Evolutionary conservation across 2,888 invertebrate species (phyloP).

Genomic region (Lycia hirtaria): DNA sequence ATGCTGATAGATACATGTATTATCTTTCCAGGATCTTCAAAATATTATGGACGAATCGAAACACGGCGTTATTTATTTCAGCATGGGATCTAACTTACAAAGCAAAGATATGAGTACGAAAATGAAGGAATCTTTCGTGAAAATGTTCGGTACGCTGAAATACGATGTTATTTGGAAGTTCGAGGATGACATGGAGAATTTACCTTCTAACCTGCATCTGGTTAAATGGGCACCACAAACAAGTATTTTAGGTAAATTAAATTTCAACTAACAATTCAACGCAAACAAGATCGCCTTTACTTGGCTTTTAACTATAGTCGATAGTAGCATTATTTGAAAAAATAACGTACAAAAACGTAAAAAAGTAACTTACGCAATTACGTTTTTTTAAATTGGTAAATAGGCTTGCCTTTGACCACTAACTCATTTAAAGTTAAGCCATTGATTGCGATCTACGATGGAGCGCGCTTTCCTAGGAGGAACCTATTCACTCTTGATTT

Average conservation of each 20-base stretch:
- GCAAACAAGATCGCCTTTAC: too few relatives aligned
- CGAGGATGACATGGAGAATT: constrained; percentile 55
- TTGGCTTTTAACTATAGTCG: too few relatives aligned
- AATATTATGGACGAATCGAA: constrained; percentile 59
- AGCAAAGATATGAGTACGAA: constrained; percentile 56
- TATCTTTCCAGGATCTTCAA: constrained; percentile 64
- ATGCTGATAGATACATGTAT: too few relatives aligned
- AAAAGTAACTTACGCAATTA: too few relatives aligned
- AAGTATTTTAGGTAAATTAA: constrained; percentile 55
- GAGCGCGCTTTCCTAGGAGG: too few relatives aligned
- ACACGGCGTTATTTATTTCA: constrained; percentile 64
- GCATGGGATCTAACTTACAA: constrained; percentile 60
- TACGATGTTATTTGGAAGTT: constrained; percentile 72
- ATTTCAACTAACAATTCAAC: background rate
- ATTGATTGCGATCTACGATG: too few relatives aligned
- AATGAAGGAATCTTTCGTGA: constrained; percentile 56
- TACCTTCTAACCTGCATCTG: constrained; percentile 63
- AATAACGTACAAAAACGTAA: too few relatives aligned
- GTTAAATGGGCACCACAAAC: constrained; percentile 71
- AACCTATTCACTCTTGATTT: too few relatives aligned
- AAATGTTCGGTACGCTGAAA: constrained; percentile 62
- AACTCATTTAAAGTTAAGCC: too few relatives aligned
- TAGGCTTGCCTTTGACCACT: too few relatives aligned
- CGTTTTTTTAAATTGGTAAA: too few relatives aligned
- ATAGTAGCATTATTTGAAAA: too few relatives aligned